Conservation (phyloP, 2,797 vertebrate species). For the Cottoperca gobio region DNA sequence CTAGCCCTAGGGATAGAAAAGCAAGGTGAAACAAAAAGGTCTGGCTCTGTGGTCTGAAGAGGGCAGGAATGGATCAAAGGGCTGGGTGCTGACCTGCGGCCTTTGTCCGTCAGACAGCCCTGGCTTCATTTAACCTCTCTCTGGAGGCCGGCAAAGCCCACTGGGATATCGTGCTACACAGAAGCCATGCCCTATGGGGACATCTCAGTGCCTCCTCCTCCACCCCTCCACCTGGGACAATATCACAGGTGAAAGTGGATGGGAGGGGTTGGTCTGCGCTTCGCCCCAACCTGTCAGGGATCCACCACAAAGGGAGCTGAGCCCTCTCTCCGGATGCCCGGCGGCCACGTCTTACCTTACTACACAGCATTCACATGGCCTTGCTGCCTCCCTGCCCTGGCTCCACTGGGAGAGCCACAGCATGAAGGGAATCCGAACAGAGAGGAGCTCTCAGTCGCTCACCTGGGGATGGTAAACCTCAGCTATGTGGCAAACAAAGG, state of each 20-base stretch:
- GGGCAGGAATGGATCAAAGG: conserved; percentile 96
- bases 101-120: conserved; percentile 95
- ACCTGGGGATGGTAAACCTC: conserved; percentile 82
- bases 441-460: conserved; percentile 75
- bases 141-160: conserved; percentile 90
- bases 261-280: conserved; percentile 74
- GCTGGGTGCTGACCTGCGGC: conserved; percentile 93
- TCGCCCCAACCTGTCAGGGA: conserved; percentile 82
- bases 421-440: conserved; percentile 70
- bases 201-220: conserved; percentile 72
- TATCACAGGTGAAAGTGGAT: conserved; percentile 84
- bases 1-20: conserved; percentile 85
- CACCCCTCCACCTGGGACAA: conserved; percentile 77
- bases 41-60: conserved; percentile 90
- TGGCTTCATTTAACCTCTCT: conserved; percentile 96
- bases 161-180: conserved; percentile 87
- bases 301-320: conserved; percentile 81
- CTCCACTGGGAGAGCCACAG: conserved; percentile 70
- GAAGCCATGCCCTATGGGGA: conserved; percentile 79
- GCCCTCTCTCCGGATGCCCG: conserved; percentile 78
- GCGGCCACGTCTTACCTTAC: conserved; percentile 81
- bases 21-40: conserved; percentile 85
- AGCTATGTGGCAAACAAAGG: conserved; percentile 83
- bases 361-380: conserved; percentile 73
- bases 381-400: conserved; percentile 59